Base-by-base conservation (phyloP, 1,140 invertebrate species). In the Leptinotarsa undecemlineata region DNA sequence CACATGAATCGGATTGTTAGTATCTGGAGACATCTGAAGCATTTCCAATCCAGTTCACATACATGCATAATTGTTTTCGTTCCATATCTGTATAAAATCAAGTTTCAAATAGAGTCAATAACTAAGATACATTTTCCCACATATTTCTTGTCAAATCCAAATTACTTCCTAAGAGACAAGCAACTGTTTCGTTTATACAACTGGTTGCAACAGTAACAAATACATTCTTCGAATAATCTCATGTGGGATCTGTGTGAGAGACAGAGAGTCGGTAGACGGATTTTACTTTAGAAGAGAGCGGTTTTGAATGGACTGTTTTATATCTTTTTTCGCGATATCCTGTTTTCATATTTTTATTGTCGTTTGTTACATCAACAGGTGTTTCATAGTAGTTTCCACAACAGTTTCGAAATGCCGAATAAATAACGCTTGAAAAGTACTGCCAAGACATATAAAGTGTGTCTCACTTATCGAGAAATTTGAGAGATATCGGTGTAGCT, bases 191-290 rank as follows among this genome's bases (percentile, higher is more conserved):
- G 51, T 57, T 57, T 17, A 57, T 57, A 13, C 51, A 57, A 57
- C 51, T 33, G 26, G 26, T 33, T 57, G 51, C 51, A 57, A 57
- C 51, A 17, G 51, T n/a, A 57, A 17, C 14, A 15, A 13, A 5
- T 57, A 57, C 51, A 57, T 57, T 57, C 51, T 57, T 57, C 6
- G 51, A 57, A 57, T 57, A 14, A n/a, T 57, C 51, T 1, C 6
- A 57, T 57, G 51, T 57, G 51, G 51, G 51, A 57, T 57, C 51
- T n/a, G n/a, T 57, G 51, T 17, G 51, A 57, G 51, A 57, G 51
- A 57, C 15, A 57, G n/a, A 57, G 0, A 14, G 51, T 14, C 0
- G 14, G 51, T 17, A n/a, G 17, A 57, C 1, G 51, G n/a, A 57
- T 57, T 14, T 14, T n/a, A 57, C 3, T 57, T n/a, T 14, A 57